Evolutionary conservation across 2,888 invertebrate species (phyloP).

Genomic region (Zootermopsis nevadensis): DNA sequence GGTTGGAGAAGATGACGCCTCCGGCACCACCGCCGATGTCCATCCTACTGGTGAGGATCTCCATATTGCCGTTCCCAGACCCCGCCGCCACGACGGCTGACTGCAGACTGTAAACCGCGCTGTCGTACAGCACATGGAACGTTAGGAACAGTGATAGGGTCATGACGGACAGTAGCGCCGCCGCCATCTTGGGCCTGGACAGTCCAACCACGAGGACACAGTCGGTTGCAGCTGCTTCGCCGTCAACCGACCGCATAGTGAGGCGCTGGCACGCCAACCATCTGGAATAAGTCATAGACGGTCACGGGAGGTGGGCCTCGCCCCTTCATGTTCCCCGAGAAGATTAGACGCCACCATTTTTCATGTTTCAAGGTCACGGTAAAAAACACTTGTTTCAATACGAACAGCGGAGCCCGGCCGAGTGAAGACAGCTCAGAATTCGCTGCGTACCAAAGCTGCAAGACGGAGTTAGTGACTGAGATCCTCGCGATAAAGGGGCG

Average conservation of each 20-base stretch:
- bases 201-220: constrained; percentile 87
- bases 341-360: too few relatives aligned
- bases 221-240: constrained; percentile 84
- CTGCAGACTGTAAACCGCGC: constrained; percentile 82
- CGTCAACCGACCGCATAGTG: constrained; percentile 83
- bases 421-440: too few relatives aligned
- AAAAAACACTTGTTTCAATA: too few relatives aligned
- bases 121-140: constrained; percentile 87
- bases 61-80: constrained; percentile 64
- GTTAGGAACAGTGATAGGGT: constrained; percentile 85
- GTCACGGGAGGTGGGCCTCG: too few relatives aligned
- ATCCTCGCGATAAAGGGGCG: too few relatives aligned
- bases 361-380: too few relatives aligned
- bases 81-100: constrained; percentile 62
- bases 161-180: constrained; percentile 82
- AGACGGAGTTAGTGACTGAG: too few relatives aligned
- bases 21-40: constrained; percentile 63
- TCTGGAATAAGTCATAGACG: too few relatives aligned
- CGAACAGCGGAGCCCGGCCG: too few relatives aligned
- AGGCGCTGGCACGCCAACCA: constrained; percentile 81
- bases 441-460: too few relatives aligned
- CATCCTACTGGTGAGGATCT: constrained; percentile 65
- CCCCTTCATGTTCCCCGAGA: too few relatives aligned
- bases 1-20: constrained; percentile 58
- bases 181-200: constrained; percentile 86